Conservation (phyloP, 2,113 vertebrate species). For the Tupaia tana region DNA sequence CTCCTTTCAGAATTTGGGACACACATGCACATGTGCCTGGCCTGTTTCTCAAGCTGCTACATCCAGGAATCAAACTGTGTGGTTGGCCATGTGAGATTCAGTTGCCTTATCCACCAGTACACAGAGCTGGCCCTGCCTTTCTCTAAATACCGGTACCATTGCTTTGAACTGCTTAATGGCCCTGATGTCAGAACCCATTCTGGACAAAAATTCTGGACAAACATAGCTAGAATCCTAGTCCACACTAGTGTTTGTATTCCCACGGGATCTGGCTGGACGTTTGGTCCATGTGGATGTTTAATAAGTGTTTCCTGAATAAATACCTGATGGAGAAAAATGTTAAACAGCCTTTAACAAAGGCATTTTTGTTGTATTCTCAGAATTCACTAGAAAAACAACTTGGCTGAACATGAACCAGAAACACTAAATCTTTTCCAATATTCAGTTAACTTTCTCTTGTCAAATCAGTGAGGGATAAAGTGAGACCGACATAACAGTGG, state of each 20-base stretch:
- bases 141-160: background rate
- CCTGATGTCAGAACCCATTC: background rate
- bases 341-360: background rate
- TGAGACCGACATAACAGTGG: background rate
- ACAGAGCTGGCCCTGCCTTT: background rate
- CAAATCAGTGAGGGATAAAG: background rate
- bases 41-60: too few relatives aligned
- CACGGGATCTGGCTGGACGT: background rate
- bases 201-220: background rate
- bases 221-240: background rate
- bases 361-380: background rate
- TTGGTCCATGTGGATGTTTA: background rate
- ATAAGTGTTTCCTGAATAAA: slow-evolving; percentile 54
- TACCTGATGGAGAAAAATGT: background rate
- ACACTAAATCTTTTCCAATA: background rate
- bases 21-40: too few relatives aligned
- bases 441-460: slow-evolving; percentile 20
- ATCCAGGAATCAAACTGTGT: too few relatives aligned
- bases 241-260: background rate
- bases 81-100: too few relatives aligned
- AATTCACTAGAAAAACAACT: slow-evolving; percentile 27
- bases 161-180: background rate
- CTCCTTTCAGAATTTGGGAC: too few relatives aligned
- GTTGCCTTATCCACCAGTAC: too few relatives aligned
- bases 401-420: background rate